Conservation (phyloP, 2,113 vertebrate genomes). For the Orycteropus afer region DNA sequence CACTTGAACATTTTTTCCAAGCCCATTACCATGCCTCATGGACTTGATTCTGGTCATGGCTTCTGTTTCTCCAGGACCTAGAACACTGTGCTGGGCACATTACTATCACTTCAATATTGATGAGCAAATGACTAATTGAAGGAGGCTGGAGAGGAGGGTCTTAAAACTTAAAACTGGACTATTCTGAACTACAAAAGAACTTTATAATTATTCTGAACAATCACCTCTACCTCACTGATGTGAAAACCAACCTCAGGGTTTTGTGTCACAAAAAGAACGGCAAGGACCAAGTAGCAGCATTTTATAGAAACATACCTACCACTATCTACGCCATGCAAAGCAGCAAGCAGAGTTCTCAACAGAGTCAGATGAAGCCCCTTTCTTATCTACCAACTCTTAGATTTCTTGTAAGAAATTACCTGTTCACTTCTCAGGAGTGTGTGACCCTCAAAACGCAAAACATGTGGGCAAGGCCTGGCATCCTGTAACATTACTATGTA, state of each 20-base stretch:
- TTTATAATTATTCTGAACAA: background rate
- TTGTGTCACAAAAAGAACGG: background rate
- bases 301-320: background rate
- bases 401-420: background rate
- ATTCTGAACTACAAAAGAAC: background rate
- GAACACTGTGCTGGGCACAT: background rate
- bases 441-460: background rate
- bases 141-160: background rate
- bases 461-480: background rate
- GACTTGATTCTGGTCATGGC: background rate
- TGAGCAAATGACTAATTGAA: background rate
- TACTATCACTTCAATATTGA: background rate
- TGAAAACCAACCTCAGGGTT: background rate
- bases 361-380: background rate
- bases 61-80: background rate
- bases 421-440: background rate
- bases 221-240: background rate
- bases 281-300: background rate
- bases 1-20: slow-evolving; percentile 4
- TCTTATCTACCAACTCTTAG: rapidly evolving
- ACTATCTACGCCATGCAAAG: background rate
- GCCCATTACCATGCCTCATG: background rate
- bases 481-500: background rate
- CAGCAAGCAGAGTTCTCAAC: background rate
- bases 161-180: background rate